Conservation (phyloP, 2,888 invertebrate species). For the Conops quadrifasciatus region DNA sequence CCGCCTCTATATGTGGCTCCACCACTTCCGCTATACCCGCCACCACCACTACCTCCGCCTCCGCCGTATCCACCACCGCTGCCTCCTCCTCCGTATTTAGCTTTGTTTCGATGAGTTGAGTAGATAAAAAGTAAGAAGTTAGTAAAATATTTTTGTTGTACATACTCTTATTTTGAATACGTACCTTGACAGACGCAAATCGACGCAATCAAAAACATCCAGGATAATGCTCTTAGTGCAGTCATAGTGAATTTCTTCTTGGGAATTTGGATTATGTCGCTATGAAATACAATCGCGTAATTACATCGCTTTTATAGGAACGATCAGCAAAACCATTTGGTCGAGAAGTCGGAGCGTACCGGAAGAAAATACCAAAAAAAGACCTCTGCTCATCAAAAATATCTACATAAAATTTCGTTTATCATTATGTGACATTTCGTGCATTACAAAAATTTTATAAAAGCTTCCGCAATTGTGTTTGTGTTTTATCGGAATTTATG, state of each 20-base stretch:
- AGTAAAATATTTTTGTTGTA: no score
- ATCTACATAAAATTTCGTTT: no score
- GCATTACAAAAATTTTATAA: no score
- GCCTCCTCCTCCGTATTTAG: conserved; percentile 1
- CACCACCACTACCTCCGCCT: conserved; percentile 14
- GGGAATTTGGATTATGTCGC: not conserved
- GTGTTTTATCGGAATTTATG: no score
- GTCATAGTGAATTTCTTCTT: not conserved
- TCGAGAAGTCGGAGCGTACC: no score
- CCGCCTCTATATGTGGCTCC: not conserved
- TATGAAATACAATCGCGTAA: not conserved
- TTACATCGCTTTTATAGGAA: not conserved
- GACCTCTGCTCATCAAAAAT: no score
- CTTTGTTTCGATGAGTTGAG: not conserved
- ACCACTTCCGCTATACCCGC: conserved; percentile 16
- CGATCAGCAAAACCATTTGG: not conserved
- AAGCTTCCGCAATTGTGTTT: no score
- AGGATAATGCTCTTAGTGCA: not conserved
- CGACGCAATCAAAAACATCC: not conserved
- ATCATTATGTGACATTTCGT: no score
- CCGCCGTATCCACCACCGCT: no score
- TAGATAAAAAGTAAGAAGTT: no score
- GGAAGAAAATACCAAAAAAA: no score
- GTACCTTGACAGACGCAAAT: not conserved
- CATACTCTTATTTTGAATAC: not conserved